A percentile compares a stretch with the other conserved stretches of the same genome.
Evolutionary conservation across 2,113 vertebrate species (phyloP).

Genomic region (Eulemur macaco): DNA sequence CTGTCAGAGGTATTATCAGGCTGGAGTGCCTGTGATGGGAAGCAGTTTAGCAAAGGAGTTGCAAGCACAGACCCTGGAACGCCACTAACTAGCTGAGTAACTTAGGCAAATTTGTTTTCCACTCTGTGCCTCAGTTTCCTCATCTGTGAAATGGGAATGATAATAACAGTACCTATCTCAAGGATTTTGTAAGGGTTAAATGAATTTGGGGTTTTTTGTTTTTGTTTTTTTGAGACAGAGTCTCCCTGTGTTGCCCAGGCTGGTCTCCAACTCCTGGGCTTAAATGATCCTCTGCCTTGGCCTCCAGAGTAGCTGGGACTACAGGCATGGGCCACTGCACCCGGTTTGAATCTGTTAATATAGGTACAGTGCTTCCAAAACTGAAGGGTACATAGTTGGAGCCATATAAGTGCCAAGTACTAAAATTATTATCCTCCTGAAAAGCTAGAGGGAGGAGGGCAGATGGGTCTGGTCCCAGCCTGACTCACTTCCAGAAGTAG

Average conservation of each 20-base stretch:
- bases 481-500: slow-evolving; percentile 91
- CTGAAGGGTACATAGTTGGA: neutral
- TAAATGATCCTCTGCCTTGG: too few species aligned
- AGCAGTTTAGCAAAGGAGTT: neutral
- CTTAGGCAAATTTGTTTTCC: neutral
- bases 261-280: too few species aligned
- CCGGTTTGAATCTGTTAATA: neutral
- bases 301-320: too few species aligned
- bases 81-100: neutral
- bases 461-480: accelerated
- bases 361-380: neutral
- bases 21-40: neutral
- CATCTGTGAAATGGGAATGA: neutral
- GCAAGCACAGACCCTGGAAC: neutral
- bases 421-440: neutral
- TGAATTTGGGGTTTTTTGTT: neutral
- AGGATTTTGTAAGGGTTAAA: neutral
- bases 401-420: neutral
- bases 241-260: too few species aligned
- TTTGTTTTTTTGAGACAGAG: too few species aligned
- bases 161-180: neutral
- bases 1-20: neutral
- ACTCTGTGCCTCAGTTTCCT: slow-evolving; percentile 28
- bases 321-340: too few species aligned
- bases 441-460: neutral